These are phyloP conservation scores for Hydropsyche tenuis DNA, from an alignment of 1,140 invertebrate species.

Conservation along the genomic window DNA sequence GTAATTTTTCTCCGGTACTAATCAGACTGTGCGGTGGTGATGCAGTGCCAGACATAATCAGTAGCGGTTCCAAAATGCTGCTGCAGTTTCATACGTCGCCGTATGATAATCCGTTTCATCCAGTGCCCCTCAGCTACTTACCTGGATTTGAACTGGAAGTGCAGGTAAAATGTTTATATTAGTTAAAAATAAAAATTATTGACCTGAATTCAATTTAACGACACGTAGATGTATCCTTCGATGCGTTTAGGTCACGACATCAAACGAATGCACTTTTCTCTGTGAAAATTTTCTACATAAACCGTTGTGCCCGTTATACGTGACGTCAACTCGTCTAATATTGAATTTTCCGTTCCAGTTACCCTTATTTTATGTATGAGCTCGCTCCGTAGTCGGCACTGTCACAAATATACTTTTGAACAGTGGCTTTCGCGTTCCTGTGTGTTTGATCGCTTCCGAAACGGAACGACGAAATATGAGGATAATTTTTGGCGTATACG, in stretches of 20 bases:
- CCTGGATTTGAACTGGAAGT: constrained; percentile 84
- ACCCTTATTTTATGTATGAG: constrained; percentile 27
- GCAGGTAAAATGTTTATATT: constrained; percentile 62
- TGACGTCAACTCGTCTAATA: constrained; percentile 18
- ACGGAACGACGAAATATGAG: neutral
- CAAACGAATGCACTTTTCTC: too few species aligned
- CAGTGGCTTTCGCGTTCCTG: neutral
- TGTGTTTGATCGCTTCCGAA: neutral
- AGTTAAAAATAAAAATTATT: too few species aligned
- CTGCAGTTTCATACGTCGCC: constrained; percentile 84
- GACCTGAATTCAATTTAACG: too few species aligned
- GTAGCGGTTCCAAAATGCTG: constrained; percentile 77
- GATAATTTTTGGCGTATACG: neutral
- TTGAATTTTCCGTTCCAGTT: constrained; percentile 25
- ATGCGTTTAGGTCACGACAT: too few species aligned
- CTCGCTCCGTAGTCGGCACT: neutral
- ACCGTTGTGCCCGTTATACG: neutral
- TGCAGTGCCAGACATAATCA: constrained; percentile 79
- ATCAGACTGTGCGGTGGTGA: constrained; percentile 84
- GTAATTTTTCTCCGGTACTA: constrained; percentile 73
- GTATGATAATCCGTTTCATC: constrained; percentile 82
- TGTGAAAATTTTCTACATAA: neutral
- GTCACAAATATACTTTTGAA: neutral
- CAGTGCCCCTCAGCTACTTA: constrained; percentile 75
- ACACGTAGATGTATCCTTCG: too few species aligned